Evolutionary conservation across 2,113 vertebrate genomes (phyloP).

Genomic region (Lepus europaeus): DNA sequence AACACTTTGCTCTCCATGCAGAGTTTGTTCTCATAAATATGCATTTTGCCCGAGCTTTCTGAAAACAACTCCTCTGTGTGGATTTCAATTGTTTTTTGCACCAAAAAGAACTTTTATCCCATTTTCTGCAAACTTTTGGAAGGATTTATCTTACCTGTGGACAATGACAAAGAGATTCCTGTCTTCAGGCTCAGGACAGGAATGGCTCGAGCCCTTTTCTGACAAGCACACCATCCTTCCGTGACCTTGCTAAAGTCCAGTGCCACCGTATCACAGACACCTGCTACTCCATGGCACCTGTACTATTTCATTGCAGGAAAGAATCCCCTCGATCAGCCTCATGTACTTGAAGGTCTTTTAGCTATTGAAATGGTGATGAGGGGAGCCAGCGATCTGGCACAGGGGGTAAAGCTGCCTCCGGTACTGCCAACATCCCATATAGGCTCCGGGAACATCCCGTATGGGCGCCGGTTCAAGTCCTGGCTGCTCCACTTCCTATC

Average conservation of each 20-base stretch:
- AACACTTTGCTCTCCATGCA: no score
- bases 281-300: not conserved
- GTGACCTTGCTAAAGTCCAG: not conserved
- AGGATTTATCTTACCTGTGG: not conserved
- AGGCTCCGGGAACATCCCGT: no score
- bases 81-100: no score
- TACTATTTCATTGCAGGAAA: not conserved
- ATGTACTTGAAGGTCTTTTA: not conserved
- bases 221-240: not conserved
- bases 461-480: no score
- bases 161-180: not conserved
- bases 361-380: not conserved
- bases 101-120: no score
- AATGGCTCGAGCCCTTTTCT: not conserved
- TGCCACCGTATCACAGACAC: not conserved
- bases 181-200: not conserved
- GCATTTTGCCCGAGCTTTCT: no score
- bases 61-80: no score
- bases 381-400: fast-evolving
- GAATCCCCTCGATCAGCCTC: not conserved
- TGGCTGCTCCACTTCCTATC: no score
- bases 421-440: no score
- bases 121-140: no score
- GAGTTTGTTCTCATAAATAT: no score
- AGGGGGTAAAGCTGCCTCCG: not conserved